A percentile compares a stretch with the other conserved stretches of the same genome.
Conservation (phyloP, 2,113 vertebrate genomes). For the Gallinago jamesoni region DNA sequence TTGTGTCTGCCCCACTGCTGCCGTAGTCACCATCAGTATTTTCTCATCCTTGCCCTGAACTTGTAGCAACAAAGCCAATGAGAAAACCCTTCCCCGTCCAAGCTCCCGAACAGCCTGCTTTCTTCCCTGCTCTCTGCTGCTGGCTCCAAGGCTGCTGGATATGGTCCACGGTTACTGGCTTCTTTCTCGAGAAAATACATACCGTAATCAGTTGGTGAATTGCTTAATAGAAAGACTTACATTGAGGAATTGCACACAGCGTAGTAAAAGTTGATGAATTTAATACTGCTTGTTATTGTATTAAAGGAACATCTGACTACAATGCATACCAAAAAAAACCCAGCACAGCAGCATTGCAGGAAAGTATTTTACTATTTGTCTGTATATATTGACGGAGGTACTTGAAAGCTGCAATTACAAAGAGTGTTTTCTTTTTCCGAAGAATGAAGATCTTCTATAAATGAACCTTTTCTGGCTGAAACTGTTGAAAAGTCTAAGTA, state of each 20-base stretch:
- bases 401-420: neutral
- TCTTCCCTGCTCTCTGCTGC: neutral
- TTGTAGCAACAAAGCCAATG: neutral
- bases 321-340: neutral
- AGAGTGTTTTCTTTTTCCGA: neutral
- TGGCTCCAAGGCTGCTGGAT: slow-evolving; percentile 9
- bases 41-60: neutral
- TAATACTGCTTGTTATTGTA: neutral
- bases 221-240: slow-evolving; percentile 13
- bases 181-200: slow-evolving; percentile 12
- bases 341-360: neutral
- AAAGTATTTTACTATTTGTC: neutral
- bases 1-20: neutral
- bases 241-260: neutral
- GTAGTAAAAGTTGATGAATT: slow-evolving; percentile 15
- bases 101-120: neutral
- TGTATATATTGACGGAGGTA: neutral
- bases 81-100: neutral
- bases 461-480: neutral
- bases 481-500: neutral
- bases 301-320: neutral
- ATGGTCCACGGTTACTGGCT: neutral
- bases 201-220: neutral
- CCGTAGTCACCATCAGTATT: neutral
- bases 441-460: neutral